phyloP scores from a whole-genome alignment of 92 coral and sea anemone genomes.

The Paramuricea clavata region DNA sequence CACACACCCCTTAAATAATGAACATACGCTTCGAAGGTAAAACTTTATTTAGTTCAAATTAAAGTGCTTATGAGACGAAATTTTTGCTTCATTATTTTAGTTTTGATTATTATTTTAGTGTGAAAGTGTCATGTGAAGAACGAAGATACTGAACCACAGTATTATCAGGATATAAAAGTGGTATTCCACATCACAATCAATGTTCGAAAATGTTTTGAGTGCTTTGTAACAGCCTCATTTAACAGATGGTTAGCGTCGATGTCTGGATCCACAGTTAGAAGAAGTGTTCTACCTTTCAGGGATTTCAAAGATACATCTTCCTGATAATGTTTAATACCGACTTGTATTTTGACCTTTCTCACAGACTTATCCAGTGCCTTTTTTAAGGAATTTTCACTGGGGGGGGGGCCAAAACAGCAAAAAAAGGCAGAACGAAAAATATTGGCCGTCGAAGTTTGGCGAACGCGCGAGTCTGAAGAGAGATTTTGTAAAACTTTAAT shows the following conservation, averaged over 20 bases:
- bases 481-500: too few relatives aligned
- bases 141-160: conserved; percentile 1
- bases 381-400: too few relatives aligned
- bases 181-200: not conserved
- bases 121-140: not conserved
- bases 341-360: not conserved
- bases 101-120: conserved; percentile 1
- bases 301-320: not conserved
- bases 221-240: conserved; percentile 17
- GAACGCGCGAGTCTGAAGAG: too few relatives aligned
- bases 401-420: too few relatives aligned
- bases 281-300: conserved; percentile 18
- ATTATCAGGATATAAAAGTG: conserved; percentile 19
- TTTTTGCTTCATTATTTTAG: too few relatives aligned
- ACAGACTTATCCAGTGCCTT: too few relatives aligned
- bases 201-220: conserved; percentile 21
- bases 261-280: conserved; percentile 8
- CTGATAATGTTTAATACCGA: not conserved
- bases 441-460: too few relatives aligned
- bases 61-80: too few relatives aligned
- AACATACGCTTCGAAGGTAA: too few relatives aligned
- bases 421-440: too few relatives aligned
- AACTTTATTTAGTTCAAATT: too few relatives aligned
- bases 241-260: conserved; percentile 9
- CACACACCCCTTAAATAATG: too few relatives aligned